A percentile compares a stretch with the other conserved stretches of the same genome.
Evolutionary conservation across 2,113 vertebrate genomes (phyloP).

Genomic region (Meleagris gallopavo): DNA sequence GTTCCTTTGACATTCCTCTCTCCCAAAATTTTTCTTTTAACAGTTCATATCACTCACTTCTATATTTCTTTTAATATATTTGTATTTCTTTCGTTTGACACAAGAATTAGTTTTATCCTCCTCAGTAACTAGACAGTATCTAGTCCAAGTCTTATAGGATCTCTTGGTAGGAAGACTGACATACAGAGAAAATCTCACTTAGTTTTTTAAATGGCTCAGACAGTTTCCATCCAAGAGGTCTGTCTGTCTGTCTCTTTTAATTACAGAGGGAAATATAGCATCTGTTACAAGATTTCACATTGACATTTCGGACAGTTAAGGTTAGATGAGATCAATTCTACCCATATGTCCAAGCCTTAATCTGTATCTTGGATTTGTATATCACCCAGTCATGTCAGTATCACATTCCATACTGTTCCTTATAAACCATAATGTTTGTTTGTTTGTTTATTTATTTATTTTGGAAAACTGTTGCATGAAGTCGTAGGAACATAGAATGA

Average conservation of each 20-base stretch:
- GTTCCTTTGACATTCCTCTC: neutral
- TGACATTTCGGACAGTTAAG: constrained; percentile 23
- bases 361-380: neutral
- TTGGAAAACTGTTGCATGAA: neutral
- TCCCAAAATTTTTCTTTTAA: neutral
- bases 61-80: neutral
- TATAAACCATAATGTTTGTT: neutral
- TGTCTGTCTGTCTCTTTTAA: neutral
- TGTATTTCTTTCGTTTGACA: neutral
- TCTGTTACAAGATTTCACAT: neutral
- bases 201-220: neutral
- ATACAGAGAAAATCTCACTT: neutral
- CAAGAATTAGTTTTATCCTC: neutral
- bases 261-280: neutral
- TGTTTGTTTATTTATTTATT: neutral
- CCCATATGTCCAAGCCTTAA: neutral
- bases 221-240: neutral
- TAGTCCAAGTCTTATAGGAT: neutral
- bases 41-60: neutral
- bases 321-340: constrained; percentile 14
- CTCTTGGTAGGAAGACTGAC: neutral
- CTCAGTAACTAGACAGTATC: neutral
- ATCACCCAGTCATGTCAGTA: constrained; percentile 20
- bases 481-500: neutral
- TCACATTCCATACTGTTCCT: neutral